Evolutionary conservation across 1,140 invertebrate genomes (phyloP), one percentile per base, ranked within the genome.

Genomic region (Euwallacea fornicatus): DNA sequence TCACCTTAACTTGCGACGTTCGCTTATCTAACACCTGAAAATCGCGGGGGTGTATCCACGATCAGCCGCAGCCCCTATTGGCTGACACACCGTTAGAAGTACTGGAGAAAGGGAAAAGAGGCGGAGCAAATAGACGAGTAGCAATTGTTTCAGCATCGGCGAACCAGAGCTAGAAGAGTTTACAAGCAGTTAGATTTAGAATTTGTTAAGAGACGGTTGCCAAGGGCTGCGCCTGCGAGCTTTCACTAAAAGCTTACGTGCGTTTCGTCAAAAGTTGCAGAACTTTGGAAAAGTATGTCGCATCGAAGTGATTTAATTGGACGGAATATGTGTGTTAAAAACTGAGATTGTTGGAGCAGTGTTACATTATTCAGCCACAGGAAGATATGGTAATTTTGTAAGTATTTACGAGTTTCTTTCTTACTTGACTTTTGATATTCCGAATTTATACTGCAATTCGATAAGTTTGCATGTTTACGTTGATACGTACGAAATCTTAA

Each of bases 301-400:
- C 42, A 64, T 50, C 46, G 13, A 50, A 50, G 46, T 50, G 46
- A 33, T 50, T 50, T 50, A 50, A 50, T 47, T 33, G 16, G n/a
- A 3, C n/a, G 10, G 33, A 16, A 16, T 42, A 16, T 54, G 46
- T 55, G 46, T 9, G 7, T 13, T 55, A 11, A 13, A 55, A 15
- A 55, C 13, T 15, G 41, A 62, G 16, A 44, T 9, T n/a, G 11
- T 21, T 7, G 43, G 41, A 42, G 8, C 11, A 53, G 15, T 42
- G 10, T n/a, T 59, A 42, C 16, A n/a, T 2, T 33, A 21, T 10
- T 58, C 6, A 41, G 58, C n/a, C 67, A 47, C 69, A 47, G 59
- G 73, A 73, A 78, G 78, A 79, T 79, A 80, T 80, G 79, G 79
- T 80, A 73, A 79, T 80, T 74, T 55, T 80, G 79, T 80, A 79